These are phyloP conservation scores for Tragelaphus strepsiceros DNA, from an alignment of 2,113 vertebrate species.

Conservation along the genomic window DNA sequence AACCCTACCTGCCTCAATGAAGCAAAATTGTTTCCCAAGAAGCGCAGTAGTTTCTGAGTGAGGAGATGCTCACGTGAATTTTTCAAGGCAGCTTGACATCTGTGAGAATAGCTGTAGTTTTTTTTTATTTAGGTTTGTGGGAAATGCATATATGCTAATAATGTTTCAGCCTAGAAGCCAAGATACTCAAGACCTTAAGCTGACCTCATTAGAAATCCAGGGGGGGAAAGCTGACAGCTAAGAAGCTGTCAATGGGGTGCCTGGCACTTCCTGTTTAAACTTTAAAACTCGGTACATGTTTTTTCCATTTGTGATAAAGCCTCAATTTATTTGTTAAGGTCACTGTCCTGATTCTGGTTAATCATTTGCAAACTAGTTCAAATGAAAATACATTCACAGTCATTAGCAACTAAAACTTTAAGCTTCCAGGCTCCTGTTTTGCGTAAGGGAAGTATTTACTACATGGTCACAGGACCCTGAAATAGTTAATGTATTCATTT, in stretches of 20 bases:
- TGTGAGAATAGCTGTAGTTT: neutral
- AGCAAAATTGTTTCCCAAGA: neutral
- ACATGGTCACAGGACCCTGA: neutral
- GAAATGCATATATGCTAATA: neutral
- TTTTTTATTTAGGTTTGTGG: neutral
- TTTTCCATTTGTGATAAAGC: neutral
- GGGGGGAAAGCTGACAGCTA: neutral
- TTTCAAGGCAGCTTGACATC: neutral
- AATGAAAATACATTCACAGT: slow-evolving; percentile 2
- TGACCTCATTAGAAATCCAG: slow-evolving; percentile 26
- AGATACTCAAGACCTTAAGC: neutral
- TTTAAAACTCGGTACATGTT: slow-evolving; percentile 14
- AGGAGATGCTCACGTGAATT: neutral
- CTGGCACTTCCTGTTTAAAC: slow-evolving; percentile 29
- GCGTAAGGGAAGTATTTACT: neutral
- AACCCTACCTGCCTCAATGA: neutral
- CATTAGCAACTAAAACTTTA: neutral
- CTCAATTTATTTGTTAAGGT: slow-evolving; percentile 23
- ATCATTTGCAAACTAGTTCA: slow-evolving; percentile 39
- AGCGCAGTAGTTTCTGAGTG: neutral
- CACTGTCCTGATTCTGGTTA: slow-evolving; percentile 32
- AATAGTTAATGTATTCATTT: slow-evolving; percentile 17
- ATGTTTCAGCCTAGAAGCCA: neutral
- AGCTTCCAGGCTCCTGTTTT: neutral
- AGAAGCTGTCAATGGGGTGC: neutral